phyloP scores from a whole-genome alignment of 1,140 invertebrate genomes.

The Cydia splendana region DNA sequence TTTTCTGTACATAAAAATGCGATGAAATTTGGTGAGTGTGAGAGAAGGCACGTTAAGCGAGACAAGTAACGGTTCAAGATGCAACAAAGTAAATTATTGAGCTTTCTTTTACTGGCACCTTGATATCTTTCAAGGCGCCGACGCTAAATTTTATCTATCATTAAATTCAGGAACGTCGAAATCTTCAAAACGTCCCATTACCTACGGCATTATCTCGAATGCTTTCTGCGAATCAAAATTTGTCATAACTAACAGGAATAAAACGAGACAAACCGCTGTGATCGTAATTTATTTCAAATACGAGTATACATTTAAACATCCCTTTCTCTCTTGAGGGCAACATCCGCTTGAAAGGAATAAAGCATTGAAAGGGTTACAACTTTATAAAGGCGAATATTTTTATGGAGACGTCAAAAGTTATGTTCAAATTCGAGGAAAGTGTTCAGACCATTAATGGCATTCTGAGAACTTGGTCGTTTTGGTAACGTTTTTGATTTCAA shows the following conservation, averaged over 20 bases:
- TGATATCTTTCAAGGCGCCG: background rate
- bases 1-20: background rate
- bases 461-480: background rate
- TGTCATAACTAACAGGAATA: constrained; percentile 11
- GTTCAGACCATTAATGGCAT: background rate
- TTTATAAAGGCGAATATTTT: constrained; percentile 25
- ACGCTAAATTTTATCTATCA: constrained; percentile 8
- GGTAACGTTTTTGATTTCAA: background rate
- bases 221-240: constrained; percentile 29
- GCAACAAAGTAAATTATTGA: constrained; percentile 22
- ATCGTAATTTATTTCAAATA: constrained; percentile 15
- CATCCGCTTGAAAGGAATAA: background rate
- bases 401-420: constrained; percentile 32
- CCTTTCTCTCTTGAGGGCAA: constrained; percentile 5
- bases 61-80: background rate
- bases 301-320: background rate
- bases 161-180: background rate
- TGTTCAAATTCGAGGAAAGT: constrained; percentile 15
- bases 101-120: constrained; percentile 20
- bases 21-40: background rate
- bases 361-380: constrained; percentile 26
- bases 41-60: background rate
- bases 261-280: constrained; percentile 16
- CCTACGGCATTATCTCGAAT: constrained; percentile 11
- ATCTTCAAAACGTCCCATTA: constrained; percentile 5